Conservation (phyloP, 2,113 vertebrate genomes). For the Nothobranchius furzeri region DNA sequence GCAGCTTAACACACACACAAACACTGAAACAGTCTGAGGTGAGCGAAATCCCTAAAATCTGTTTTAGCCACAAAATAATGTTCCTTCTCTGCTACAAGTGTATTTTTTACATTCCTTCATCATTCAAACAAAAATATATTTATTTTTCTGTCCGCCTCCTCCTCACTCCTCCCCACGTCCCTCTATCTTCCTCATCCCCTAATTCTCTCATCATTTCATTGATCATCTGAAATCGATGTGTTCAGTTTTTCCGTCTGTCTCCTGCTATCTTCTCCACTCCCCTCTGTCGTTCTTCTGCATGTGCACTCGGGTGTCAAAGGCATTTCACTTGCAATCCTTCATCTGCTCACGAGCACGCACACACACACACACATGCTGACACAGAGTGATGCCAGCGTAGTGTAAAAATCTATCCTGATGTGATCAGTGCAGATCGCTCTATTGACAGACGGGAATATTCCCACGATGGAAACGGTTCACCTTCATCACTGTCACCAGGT, state of each 20-base stretch:
- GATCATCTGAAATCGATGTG: constrained; percentile 65
- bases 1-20: constrained; percentile 20
- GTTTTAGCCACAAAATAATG: background rate
- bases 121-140: constrained; percentile 38
- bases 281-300: constrained; percentile 30
- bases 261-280: constrained; percentile 34
- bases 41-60: constrained; percentile 17
- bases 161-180: constrained; percentile 28
- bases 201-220: constrained; percentile 52
- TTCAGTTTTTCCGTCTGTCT: constrained; percentile 36
- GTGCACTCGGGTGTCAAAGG: constrained; percentile 65
- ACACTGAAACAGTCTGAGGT: constrained; percentile 13
- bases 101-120: constrained; percentile 5
- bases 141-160: constrained; percentile 40
- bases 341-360: constrained; percentile 57
- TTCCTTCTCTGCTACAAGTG: background rate
- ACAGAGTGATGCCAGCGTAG: constrained; percentile 36
- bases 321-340: constrained; percentile 69
- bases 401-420: constrained; percentile 75
- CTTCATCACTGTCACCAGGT: constrained; percentile 66
- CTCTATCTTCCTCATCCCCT: constrained; percentile 14
- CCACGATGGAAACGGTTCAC: constrained; percentile 60
- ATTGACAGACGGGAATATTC: constrained; percentile 68
- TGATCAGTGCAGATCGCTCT: constrained; percentile 60
- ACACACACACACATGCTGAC: constrained; percentile 33